Evolutionary conservation across 2,888 invertebrate species (phyloP), one percentile per base, ranked within the genome.

Genomic region (Odontothrips loti): DNA sequence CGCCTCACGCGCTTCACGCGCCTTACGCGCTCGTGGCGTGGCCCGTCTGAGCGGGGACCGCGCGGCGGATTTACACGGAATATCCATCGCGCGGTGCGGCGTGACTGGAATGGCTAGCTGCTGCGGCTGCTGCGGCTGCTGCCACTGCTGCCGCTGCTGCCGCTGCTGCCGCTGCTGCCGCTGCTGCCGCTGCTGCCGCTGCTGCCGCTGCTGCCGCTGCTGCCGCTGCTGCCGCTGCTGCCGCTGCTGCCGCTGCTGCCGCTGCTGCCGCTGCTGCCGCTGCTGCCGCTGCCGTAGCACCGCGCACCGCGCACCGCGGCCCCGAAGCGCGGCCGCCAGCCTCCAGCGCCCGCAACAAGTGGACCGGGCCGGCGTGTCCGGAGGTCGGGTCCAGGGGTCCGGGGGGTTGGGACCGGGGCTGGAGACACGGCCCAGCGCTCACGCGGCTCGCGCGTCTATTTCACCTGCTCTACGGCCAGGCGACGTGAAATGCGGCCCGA

Each of bases 81-180:
- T 68, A 68, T 68, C 68, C 68, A 68, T 68, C 68, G 68, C 27
- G 68, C 68, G 68, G n/a, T 23, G n/a, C 68, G 68, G 68, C 68
- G 68, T 68, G 68, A 68, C 68, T 23, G 23, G 68, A 20, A 68
- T 68, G 68, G 23, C 23, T 11, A 68, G 23, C 68, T 3, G 51
- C 34, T 51, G 51, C 51, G 3, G 51, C 51, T 10, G 51, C 51
- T 20, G 15, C 51, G 3, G 34, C 34, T 6, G 34, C 34, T 6
- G 34, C 34, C 34, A 6, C 34, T 6, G 3, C 34, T 43, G 3
- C 34, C 3, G 34, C 34, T 4, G 34, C 2, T 6, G 6, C 34
- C 34, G 34, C 34, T 2, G 34, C 34, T 6, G 34, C 34, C 34
- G 34, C 34, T n/a, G n/a, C n/a, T n/a, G n/a, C n/a, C n/a, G n/a